phyloP scores from a whole-genome alignment of 1,140 invertebrate species.

The Halictus rubicundus region DNA sequence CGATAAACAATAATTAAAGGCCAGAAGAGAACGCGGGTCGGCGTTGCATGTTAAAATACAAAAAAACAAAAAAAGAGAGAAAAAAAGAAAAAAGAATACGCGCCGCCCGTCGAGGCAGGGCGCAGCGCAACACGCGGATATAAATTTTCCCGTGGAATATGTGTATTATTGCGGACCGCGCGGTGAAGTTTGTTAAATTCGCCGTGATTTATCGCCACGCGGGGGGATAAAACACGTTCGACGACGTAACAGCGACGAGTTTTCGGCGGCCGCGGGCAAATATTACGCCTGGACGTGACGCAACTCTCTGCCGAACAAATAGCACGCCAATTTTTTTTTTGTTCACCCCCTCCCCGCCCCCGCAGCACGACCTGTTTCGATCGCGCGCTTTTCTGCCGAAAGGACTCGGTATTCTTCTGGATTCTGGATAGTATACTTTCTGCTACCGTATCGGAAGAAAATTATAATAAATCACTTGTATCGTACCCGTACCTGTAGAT shows the following conservation, averaged over 20 bases:
- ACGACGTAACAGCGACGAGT: conserved; percentile 37
- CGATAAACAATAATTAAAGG: conserved; percentile 63
- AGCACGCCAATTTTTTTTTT: conserved; percentile 12
- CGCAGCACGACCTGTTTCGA: neutral
- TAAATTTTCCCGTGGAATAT: conserved; percentile 56
- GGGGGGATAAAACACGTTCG: conserved; percentile 61
- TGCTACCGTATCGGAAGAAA: neutral
- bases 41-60: conserved; percentile 20
- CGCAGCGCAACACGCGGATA: conserved; percentile 29
- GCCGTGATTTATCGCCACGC: conserved; percentile 53
- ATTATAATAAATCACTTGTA: no score
- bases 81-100: neutral
- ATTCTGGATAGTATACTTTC: no score
- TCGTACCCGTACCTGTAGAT: no score
- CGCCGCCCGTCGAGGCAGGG: neutral
- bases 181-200: conserved; percentile 59
- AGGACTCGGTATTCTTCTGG: no score
- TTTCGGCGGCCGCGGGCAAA: conserved; percentile 36
- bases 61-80: neutral
- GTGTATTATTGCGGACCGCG: conserved; percentile 52
- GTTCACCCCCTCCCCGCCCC: no score
- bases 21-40: conserved; percentile 9
- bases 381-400: neutral
- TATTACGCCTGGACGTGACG: conserved; percentile 32
- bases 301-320: conserved; percentile 32